Percentiles rank a stretch among this genome's conserved stretches.
phyloP scores from a whole-genome alignment of 2,888 invertebrate genomes.

The Lithosia quadra region DNA sequence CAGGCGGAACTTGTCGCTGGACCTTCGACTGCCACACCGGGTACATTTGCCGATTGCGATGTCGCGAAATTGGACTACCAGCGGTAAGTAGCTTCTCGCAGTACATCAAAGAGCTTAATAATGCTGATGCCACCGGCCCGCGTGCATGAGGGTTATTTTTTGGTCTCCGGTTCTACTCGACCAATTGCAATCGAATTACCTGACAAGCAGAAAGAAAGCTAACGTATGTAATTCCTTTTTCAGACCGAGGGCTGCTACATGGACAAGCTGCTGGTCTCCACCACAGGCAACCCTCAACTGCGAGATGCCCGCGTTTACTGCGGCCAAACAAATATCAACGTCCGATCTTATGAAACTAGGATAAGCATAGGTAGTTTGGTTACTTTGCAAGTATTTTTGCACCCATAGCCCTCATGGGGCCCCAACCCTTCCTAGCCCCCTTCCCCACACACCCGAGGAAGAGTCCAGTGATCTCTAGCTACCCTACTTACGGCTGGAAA shows the following conservation, averaged over 20 bases:
- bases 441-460: too few species aligned
- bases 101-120: too few species aligned
- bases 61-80: constrained; percentile 66
- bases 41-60: constrained; percentile 78
- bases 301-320: constrained; percentile 8
- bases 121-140: too few species aligned
- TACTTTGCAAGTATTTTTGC: too few species aligned
- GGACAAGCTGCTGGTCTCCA: constrained; percentile 8
- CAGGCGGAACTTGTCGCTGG: constrained; percentile 79
- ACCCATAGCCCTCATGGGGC: too few species aligned
- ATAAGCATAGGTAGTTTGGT: constrained; percentile 8
- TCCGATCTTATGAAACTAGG: constrained; percentile 5
- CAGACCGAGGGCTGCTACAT: constrained; percentile 12
- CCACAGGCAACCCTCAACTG: constrained; percentile 2
- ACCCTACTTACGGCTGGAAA: too few species aligned
- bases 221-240: not conserved
- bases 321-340: constrained; percentile 8
- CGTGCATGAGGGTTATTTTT: too few species aligned
- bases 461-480: too few species aligned
- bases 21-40: constrained; percentile 68
- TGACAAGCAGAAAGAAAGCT: not conserved
- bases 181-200: too few species aligned
- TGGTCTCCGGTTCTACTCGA: too few species aligned
- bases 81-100: not conserved
- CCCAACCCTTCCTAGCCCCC: too few species aligned